Conservation (phyloP, 92 coral and sea anemone genomes). For the Pocillopora meandrina region DNA sequence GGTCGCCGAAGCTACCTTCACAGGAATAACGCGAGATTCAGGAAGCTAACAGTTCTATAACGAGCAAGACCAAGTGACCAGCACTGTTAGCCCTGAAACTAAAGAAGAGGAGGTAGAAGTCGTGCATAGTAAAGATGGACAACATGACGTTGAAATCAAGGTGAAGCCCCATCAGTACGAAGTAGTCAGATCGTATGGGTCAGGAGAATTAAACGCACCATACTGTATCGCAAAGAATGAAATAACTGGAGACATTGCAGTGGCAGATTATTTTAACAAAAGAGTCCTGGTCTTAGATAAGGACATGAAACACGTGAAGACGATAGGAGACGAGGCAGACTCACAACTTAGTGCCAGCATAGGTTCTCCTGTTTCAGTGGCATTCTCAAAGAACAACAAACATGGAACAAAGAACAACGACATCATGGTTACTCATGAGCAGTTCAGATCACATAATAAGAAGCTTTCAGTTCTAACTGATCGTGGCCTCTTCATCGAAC, state of each 20-base stretch:
- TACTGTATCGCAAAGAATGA: not conserved
- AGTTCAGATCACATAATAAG: not conserved
- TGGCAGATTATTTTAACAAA: not conserved
- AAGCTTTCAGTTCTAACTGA: conserved; percentile 21
- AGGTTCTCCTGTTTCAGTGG: not conserved
- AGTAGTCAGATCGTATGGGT: not conserved
- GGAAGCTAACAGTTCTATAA: not conserved
- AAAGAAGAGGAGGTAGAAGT: conserved; percentile 1
- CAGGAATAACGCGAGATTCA: not conserved
- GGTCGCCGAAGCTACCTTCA: not conserved
- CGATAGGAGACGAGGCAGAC: not conserved
- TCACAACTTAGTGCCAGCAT: not conserved
- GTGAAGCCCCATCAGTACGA: conserved; percentile 23
- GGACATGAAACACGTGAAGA: not conserved
- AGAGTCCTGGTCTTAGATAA: not conserved
- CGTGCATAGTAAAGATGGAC: conserved; percentile 23
- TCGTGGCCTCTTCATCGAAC: conserved; percentile 31
- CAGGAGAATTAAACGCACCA: not conserved
- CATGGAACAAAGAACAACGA: not conserved
- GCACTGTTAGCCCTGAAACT: not conserved
- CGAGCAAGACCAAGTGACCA: not conserved
- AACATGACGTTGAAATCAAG: conserved; percentile 35
- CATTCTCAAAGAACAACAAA: not conserved
- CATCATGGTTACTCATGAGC: not conserved
- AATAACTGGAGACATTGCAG: not conserved